Base-by-base conservation (phyloP, 2,797 vertebrate species). In the Diglossa cyanea region DNA sequence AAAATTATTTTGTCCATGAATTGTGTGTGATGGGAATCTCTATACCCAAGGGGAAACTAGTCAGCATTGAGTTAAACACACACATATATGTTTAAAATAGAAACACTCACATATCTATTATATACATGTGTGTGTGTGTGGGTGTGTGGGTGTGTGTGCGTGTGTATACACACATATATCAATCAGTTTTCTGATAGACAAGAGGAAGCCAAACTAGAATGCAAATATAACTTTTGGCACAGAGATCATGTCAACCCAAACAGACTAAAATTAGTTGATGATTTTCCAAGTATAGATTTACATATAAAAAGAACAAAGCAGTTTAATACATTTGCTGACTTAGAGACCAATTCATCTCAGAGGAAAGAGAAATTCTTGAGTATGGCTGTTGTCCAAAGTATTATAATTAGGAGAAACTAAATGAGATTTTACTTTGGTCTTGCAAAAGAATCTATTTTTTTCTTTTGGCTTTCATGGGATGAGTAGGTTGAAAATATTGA, bases 271-370 rank as follows among this genome's bases (percentile, higher is more conserved):
- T 79, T 96, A 95, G 86, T 91, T 93, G 95, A 94, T 76, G 74
- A 88, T 97, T 97, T 97, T 96, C 97, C 96, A 97, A 79, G 91
- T 88, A 94, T 79, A 96, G 86, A 97, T 94, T 83, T 93, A 90
- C 90, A 96, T 96, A 92, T 88, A 93, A 95, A 95, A 91, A 92
- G 78, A 86, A 95, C 60, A 89, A 93, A 96, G 84, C 45, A 48
- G 47, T 78, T 95, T 55, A 63, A 42, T 76, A 21, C 45, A 80
- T 87, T 90, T 76, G 44, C 54, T 78, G 53, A 88, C 61, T 76
- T 76, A 53, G 37, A 79, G 35, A 89, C 66, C 65, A 72, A 70
- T 77, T 83, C 83, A 82, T 47, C 60, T 33, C 50, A 83, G 30
- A 80, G 80, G 53, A 65, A 96, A 89, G 23, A 80, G 30, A 79